Base-by-base conservation (phyloP, 2,113 vertebrate genomes). In the Sylvietta virens region DNA sequence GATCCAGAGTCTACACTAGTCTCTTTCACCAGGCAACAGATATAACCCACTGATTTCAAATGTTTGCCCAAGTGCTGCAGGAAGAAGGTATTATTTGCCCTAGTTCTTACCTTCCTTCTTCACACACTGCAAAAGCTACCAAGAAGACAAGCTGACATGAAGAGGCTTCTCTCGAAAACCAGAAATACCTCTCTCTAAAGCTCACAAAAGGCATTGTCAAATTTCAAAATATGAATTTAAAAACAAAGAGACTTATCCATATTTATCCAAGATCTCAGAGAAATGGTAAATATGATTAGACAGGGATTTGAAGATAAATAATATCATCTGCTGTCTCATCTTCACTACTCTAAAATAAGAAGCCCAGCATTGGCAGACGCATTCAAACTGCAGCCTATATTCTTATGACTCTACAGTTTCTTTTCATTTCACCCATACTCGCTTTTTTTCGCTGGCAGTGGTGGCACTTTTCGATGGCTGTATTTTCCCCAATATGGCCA, bases 211-310 rank as follows among this genome's bases (percentile, higher is more conserved):
- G 73, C 3, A 28, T 7, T 44, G 37, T 92, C 79, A 94, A 70
- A 65, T 88, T 95, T 96, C 50, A 94, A 97, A 94, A 64, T 62
- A 86, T 2, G n/a, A 56, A 71, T 94, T 92, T 58, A 67, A 94
- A 97, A 96, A 51, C 54, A 84, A 44, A 70, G 74, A 90, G 37
- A 77, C 47, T 60, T 94, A 94, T 39, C 81, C 19, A 51, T 85
- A 94, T 84, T 93, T 93, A 86, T 95, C 86, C 67, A 84, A 74
- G 67, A 60, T 31, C 45, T 81, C 57, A 87, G 17, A 78, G 74
- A 96, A 81, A 80, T 58, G 21, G 45, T 51, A 74, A 87, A 80
- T 72, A 93, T 31, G 58, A 77, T 80, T 16, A 95, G 31, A 65
- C 71, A 61, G 50, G 48, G 27, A 14, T 30, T 24, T 88, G 64